These are phyloP conservation scores for Ceramica pisi DNA, from an alignment of 2,888 invertebrate species.

Conservation along the genomic window DNA sequence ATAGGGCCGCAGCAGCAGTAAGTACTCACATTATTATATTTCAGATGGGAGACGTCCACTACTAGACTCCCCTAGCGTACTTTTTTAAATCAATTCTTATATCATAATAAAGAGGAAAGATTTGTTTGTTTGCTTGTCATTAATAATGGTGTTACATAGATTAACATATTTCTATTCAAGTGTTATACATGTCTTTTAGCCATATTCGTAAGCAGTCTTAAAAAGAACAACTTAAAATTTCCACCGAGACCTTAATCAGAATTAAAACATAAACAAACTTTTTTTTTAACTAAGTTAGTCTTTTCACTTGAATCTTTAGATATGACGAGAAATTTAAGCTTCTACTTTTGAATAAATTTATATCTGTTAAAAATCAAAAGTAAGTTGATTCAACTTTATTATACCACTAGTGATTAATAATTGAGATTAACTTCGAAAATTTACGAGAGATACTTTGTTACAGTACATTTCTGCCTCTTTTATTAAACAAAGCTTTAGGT, in stretches of 20 bases:
- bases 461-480: background rate
- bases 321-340: background rate
- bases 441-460: background rate
- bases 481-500: background rate
- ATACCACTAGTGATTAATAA: background rate
- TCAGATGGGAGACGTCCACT: no score
- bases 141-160: no score
- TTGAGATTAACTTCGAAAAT: background rate
- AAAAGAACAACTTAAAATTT: background rate
- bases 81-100: no score
- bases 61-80: no score
- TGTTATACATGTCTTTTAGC: background rate
- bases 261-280: background rate
- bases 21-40: no score
- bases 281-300: background rate
- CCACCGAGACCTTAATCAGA: background rate
- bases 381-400: background rate
- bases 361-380: background rate
- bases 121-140: no score
- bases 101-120: no score
- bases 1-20: no score
- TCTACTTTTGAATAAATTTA: background rate
- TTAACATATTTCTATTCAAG: no score
- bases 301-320: background rate
- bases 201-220: no score